These are phyloP conservation scores for Pangasianodon gigas DNA, from an alignment of 2,113 vertebrate species.

Conservation along the genomic window DNA sequence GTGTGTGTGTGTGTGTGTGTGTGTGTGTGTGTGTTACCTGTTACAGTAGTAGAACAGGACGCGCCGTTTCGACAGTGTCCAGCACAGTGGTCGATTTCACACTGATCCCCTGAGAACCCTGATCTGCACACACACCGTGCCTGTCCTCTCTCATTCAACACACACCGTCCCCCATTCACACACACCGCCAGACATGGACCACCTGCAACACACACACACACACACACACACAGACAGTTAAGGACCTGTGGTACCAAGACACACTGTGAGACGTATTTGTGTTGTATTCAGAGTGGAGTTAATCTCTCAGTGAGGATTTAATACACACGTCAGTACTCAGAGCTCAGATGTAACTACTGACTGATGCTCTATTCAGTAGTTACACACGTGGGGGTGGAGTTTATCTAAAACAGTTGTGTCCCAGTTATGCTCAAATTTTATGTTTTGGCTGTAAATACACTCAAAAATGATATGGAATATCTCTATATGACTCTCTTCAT, in stretches of 20 bases:
- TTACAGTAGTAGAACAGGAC: constrained; percentile 77
- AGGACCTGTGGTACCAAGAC: neutral
- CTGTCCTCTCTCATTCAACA: constrained; percentile 83
- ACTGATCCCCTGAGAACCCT: constrained; percentile 82
- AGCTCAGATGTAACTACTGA: no score
- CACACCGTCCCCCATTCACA: constrained; percentile 83
- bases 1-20: constrained; percentile 1
- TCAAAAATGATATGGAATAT: no score
- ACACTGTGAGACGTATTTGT: neutral
- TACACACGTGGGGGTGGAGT: no score
- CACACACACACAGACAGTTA: constrained; percentile 20
- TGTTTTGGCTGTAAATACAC: no score
- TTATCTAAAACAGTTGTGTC: no score
- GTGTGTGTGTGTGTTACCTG: constrained; percentile 69
- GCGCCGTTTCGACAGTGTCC: constrained; percentile 85
- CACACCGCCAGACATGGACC: constrained; percentile 79
- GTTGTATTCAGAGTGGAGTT: neutral
- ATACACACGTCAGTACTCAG: neutral
- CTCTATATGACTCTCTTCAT: no score
- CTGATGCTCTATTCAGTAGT: no score
- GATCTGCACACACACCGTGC: constrained; percentile 84
- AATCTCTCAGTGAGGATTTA: neutral
- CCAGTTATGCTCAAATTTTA: no score
- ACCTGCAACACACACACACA: constrained; percentile 66
- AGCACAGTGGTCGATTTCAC: constrained; percentile 82